phyloP scores from a whole-genome alignment of 2,797 vertebrate species.

The Spea hammondii region DNA sequence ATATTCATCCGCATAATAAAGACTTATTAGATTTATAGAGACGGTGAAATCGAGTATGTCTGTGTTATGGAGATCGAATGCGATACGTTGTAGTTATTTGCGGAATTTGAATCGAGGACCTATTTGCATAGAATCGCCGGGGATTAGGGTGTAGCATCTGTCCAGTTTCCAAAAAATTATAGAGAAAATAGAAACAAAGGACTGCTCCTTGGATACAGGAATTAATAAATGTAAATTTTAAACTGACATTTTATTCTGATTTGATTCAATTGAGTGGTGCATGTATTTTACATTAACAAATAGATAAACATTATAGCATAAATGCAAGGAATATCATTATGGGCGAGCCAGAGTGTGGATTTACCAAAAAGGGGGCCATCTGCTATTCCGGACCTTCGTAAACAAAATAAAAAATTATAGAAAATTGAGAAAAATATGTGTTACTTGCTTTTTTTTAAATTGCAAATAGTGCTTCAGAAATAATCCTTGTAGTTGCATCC shows the following conservation, averaged over 20 bases:
- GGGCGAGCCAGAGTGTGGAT: background rate
- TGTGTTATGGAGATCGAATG: background rate
- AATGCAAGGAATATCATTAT: background rate
- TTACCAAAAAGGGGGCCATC: background rate
- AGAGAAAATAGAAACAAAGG: conserved; percentile 15
- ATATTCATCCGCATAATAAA: conserved; percentile 35
- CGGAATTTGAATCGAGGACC: background rate
- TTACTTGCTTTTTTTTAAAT: too few species aligned
- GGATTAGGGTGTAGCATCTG: conserved; percentile 12
- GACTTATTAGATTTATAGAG: conserved; percentile 8
- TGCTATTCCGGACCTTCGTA: too few species aligned
- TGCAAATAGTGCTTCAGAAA: too few species aligned
- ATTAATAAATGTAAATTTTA: background rate
- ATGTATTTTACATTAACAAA: too few species aligned
- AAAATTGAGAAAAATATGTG: too few species aligned
- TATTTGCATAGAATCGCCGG: conserved; percentile 6
- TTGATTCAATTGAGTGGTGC: too few species aligned
- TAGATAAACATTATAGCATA: background rate
- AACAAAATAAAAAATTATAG: too few species aligned
- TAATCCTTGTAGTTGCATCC: too few species aligned
- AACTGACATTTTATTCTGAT: too few species aligned
- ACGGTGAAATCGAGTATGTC: background rate
- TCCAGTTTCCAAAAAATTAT: background rate
- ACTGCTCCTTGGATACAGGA: background rate
- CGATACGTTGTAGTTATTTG: background rate